A percentile compares a stretch with the other conserved stretches of the same genome.
phyloP scores from a whole-genome alignment of 2,888 invertebrate species.

The Microchrysa polita region DNA sequence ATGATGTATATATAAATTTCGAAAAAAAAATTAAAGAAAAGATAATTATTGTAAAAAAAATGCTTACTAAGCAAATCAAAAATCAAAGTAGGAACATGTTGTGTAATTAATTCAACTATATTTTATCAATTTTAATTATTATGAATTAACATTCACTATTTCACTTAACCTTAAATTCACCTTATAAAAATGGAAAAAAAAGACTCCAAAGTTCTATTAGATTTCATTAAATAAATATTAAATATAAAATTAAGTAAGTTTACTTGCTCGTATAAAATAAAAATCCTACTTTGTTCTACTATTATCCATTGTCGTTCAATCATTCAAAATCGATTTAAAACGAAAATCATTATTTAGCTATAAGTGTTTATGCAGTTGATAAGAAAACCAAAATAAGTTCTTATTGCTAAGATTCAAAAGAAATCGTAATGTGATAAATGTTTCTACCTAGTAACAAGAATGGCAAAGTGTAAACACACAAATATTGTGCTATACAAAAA shows the following conservation, averaged over 20 bases:
- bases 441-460: constrained; percentile 28
- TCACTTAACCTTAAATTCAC: background rate
- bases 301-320: background rate
- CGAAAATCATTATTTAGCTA: background rate
- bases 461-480: too few relatives aligned
- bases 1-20: too few relatives aligned
- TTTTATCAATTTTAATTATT: too few relatives aligned
- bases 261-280: background rate
- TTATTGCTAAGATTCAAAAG: background rate
- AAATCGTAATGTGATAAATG: constrained; percentile 41
- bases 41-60: too few relatives aligned
- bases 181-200: background rate
- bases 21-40: too few relatives aligned
- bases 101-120: background rate
- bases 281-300: background rate
- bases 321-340: background rate
- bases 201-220: constrained; percentile 12
- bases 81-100: background rate
- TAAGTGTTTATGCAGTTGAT: too few relatives aligned
- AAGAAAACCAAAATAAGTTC: background rate
- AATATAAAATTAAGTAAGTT: too few relatives aligned
- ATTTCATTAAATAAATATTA: background rate
- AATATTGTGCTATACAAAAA: constrained; percentile 20
- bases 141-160: too few relatives aligned
- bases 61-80: too few relatives aligned